phyloP scores from a whole-genome alignment of 2,797 vertebrate species.

The Megaceryle alcyon region DNA sequence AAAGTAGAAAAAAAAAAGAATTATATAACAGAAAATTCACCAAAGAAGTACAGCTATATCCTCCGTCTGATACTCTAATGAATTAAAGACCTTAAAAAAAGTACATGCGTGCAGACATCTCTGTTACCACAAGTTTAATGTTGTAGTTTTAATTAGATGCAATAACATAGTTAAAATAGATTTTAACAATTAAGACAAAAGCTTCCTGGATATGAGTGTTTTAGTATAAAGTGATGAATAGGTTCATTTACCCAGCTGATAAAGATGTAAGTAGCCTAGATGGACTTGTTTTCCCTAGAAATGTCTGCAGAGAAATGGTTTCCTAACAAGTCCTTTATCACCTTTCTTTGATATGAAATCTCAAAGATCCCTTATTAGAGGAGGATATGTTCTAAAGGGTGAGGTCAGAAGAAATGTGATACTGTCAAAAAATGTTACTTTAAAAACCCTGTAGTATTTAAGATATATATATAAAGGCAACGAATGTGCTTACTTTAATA shows the following conservation, averaged over 20 bases:
- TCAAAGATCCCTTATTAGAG: background rate
- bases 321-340: constrained; percentile 5
- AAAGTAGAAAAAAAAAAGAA: background rate
- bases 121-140: background rate
- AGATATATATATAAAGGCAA: background rate
- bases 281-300: constrained; percentile 1
- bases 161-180: background rate
- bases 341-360: background rate
- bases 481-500: background rate
- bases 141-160: background rate
- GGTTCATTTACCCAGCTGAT: background rate
- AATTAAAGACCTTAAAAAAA: background rate
- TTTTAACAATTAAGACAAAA: background rate
- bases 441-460: background rate
- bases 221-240: background rate
- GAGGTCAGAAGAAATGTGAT: background rate
- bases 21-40: background rate
- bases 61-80: background rate
- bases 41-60: background rate
- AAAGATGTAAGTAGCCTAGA: background rate
- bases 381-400: background rate
- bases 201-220: background rate
- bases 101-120: background rate
- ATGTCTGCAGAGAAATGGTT: background rate
- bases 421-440: background rate